Evolutionary conservation across 2,797 vertebrate genomes (phyloP).

Genomic region (Tangara arthus): DNA sequence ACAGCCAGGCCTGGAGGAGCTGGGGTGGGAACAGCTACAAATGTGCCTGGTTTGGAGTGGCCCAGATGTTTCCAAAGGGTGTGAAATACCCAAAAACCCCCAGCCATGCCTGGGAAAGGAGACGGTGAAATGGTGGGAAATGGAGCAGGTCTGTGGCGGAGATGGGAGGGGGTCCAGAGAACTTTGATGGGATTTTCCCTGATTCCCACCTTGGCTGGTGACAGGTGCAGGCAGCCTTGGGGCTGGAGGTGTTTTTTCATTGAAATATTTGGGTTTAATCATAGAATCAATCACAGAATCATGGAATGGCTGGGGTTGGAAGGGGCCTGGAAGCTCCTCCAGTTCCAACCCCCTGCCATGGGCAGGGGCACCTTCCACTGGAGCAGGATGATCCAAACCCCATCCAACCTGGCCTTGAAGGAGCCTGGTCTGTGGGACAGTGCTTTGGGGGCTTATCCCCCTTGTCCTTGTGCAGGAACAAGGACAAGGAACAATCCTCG

Average conservation of each 20-base stretch:
- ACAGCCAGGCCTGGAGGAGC: not conserved
- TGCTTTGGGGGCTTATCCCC: not conserved
- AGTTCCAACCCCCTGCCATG: not conserved
- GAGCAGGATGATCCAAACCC: not conserved
- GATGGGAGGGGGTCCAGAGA: not conserved
- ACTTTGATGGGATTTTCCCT: not conserved
- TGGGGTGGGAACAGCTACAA: not conserved
- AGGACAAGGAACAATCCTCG: no score
- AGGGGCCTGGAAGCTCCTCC: not conserved
- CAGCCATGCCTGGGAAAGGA: not conserved
- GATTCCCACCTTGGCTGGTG: not conserved
- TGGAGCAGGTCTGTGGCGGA: not conserved
- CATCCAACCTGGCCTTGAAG: not conserved
- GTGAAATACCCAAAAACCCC: not conserved
- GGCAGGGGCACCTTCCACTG: not conserved
- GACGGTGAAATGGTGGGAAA: not conserved
- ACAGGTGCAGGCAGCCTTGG: not conserved
- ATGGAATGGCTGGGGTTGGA: not conserved
- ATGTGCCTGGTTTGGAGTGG: not conserved
- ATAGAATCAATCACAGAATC: not conserved
- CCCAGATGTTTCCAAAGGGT: not conserved
- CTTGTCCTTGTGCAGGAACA: not conserved
- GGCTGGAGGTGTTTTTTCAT: not conserved
- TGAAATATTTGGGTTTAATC: not conserved
- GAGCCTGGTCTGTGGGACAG: not conserved